Evolutionary conservation across 2,797 vertebrate species (phyloP), one percentile per base, ranked within the genome.

Genomic region (Labroides dimidiatus): DNA sequence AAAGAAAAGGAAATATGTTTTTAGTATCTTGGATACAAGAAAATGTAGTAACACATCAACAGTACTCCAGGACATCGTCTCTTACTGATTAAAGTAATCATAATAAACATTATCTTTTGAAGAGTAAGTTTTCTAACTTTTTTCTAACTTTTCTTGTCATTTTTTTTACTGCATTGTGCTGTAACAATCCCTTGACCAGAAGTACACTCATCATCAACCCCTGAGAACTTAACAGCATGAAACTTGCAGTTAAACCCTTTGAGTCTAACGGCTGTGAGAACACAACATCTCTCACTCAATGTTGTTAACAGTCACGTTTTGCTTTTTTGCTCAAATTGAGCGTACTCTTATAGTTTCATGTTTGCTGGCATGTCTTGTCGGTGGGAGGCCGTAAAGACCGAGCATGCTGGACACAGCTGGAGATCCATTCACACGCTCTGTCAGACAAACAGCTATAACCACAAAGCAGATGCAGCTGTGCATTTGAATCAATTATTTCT

Each of bases 391-490:
- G 49, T 77, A 81, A 75, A 84, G 54, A 49, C 10, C 72, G 15
- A 0, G 33, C n/a, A 8, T 19, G 60, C 55, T 49, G 39, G 52
- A 61, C 37, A 43, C 80, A 86, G 78, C 70, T 83, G 70, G 67
- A 77, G 43, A 55, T 55, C 42, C 69, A 44, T 75, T 67, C 49
- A 42, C 59, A 57, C 19, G 23, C 53, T 62, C 33, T 47, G 44
- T 57, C 39, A 54, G 55, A 52, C 59, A 70, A 56, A 86, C 43
- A 69, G 48, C 10, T 16, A 44, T 48, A 58, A 69, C 43, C 65
- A 20, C 56, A 57, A 58, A 64, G 27, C 49, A 75, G 50, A 73
- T 27, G 37, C 69, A 78, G 63, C 69, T 78, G 65, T 36, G 36
- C 64, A 55, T 61, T 56, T 20, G 0, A 23, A 56, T 69, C 21